phyloP scores from a whole-genome alignment of 2,888 invertebrate genomes.

The Drosophila crucigera region DNA sequence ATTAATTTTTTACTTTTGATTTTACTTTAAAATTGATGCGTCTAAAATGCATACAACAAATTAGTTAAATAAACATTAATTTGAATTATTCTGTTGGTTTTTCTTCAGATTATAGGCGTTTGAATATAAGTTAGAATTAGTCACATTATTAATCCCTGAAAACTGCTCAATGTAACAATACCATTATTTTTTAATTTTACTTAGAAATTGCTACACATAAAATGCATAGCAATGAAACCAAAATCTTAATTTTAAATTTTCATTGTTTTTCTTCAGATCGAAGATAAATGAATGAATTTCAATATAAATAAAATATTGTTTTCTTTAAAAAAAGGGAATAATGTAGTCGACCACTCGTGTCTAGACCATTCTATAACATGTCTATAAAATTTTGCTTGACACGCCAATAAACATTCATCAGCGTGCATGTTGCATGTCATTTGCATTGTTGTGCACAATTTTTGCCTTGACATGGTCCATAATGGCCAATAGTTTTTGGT shows the following conservation, averaged over 20 bases:
- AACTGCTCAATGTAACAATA: too few relatives aligned
- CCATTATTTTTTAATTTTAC: not conserved
- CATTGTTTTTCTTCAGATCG: not conserved
- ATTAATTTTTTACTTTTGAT: not conserved
- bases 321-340: not conserved
- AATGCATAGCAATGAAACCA: not conserved
- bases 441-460: slow-evolving; percentile 2
- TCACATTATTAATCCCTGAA: too few relatives aligned
- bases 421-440: not conserved
- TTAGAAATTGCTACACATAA: not conserved
- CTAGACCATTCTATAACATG: not conserved
- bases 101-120: too few relatives aligned
- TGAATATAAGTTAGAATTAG: too few relatives aligned
- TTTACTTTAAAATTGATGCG: not conserved
- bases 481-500: slow-evolving; percentile 4
- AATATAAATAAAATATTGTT: not conserved
- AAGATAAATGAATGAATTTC: not conserved
- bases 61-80: too few relatives aligned
- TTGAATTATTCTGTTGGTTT: too few relatives aligned
- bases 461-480: not conserved
- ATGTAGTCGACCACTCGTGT: not conserved
- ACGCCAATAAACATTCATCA: not conserved
- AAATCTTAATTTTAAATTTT: not conserved
- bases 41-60: not conserved
- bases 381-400: not conserved